Evolutionary conservation across 1,140 invertebrate genomes (phyloP), one percentile per base, ranked within the genome.

Genomic region (Lamellibrachia luymesi): DNA sequence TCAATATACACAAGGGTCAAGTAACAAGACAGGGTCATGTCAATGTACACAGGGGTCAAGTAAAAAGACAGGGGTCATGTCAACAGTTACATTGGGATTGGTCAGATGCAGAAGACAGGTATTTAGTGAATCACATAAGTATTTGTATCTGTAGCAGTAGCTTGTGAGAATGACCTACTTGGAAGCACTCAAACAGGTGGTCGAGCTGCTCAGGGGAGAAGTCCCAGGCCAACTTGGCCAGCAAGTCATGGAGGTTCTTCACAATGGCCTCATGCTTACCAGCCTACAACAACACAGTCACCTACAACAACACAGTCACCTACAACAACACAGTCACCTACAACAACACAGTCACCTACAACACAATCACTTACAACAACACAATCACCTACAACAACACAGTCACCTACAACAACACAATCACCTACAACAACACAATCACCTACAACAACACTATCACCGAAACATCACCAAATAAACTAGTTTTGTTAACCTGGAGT

Each of bases 141-240:
- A 91, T 25, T 10, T 38, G 10, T 38, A 91, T 91, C 90, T 10
- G 27, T 22, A 90, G 50, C 6, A 50, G 38, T 49, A 91, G 49
- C 89, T 17, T 90, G 89, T 22, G 17, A 91, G 17, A 91, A n/a
- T 51, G 49, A 22, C 94, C 94, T 96, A 95, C 98, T 97, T 99
- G 98, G 97, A 99, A 99, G 97, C 99, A 99, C 95, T 99, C 98
- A 96, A 99, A 99, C 6, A 99, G 97, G 97, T 99, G 99, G 96
- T 99, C 99, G 7, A 99, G 97, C 96, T 99, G 99, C 96, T 99
- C 98, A 8, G 98, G 98, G 93, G 98, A 98, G 95, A 99, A 99
- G 96, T 99, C 99, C 99, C 99, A 99, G 0, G 99, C 99, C 56
- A 99, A 96, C 96, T 99, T 99, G 0, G 99, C 99, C 91, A 99